Evolutionary conservation across 1,140 invertebrate genomes (phyloP).

Genomic region (Triops cancriformis): DNA sequence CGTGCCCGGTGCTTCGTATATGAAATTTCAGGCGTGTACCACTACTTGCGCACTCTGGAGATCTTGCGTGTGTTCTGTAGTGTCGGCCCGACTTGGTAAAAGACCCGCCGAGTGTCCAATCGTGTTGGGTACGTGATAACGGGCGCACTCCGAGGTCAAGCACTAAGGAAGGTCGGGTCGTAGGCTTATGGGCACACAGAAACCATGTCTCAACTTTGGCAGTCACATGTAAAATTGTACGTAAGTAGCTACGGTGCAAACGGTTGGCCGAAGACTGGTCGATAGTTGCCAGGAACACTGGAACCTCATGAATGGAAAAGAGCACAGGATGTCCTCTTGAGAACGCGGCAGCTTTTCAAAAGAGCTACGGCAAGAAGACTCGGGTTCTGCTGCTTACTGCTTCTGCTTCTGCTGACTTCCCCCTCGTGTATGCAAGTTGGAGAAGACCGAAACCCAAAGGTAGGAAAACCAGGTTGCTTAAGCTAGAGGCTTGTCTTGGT

Average conservation of each 20-base stretch:
- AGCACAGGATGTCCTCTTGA: not conserved
- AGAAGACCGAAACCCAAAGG: not conserved
- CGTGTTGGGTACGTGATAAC: not conserved
- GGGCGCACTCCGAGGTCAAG: not conserved
- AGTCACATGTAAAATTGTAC: not conserved
- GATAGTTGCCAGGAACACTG: conserved; percentile 12
- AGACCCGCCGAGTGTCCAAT: not conserved
- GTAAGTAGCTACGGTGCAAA: not conserved
- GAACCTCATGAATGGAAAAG: conserved; percentile 12
- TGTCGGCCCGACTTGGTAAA: not conserved
- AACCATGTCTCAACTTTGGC: not conserved
- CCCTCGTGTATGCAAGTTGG: not conserved
- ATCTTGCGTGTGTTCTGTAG: not conserved
- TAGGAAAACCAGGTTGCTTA: not conserved
- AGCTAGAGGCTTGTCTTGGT: not conserved
- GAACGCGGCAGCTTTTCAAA: not conserved
- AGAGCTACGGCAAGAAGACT: not conserved
- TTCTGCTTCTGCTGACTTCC: conserved; percentile 5
- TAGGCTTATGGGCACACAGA: not conserved
- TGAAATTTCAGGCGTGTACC: not conserved
- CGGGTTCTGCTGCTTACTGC: not conserved
- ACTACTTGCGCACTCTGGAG: not conserved
- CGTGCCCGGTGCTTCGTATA: not conserved
- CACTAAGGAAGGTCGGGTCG: not conserved
- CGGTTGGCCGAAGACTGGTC: conserved; percentile 11